Percentiles rank a stretch among this genome's conserved stretches.
Conservation (phyloP, 2,113 vertebrate species). For the Anas platyrhynchos region DNA sequence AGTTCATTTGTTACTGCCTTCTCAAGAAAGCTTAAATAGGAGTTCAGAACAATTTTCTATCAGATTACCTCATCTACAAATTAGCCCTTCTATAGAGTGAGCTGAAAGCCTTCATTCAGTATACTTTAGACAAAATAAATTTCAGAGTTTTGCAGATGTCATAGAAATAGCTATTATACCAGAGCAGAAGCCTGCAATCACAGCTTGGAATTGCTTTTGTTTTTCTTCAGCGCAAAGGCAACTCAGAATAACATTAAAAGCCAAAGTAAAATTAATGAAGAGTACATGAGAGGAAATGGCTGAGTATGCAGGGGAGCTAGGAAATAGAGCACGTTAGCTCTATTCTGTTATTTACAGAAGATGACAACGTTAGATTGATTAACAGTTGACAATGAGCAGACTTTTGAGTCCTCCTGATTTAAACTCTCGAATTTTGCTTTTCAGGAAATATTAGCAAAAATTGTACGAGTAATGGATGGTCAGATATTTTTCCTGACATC, state of each 20-base stretch:
- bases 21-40: background rate
- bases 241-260: background rate
- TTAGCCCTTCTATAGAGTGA: background rate
- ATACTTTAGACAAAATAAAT: background rate
- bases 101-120: background rate
- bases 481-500: conserved; percentile 86
- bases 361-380: background rate
- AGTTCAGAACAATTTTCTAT: background rate
- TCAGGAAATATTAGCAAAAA: conserved; percentile 92
- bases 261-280: background rate
- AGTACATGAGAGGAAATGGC: background rate
- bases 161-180: background rate
- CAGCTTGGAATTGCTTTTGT: background rate
- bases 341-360: background rate
- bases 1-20: background rate
- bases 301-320: background rate
- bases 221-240: background rate
- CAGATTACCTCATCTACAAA: background rate
- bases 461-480: conserved; percentile 87
- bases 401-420: background rate
- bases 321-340: background rate
- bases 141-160: background rate
- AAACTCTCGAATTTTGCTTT: conserved; percentile 30
- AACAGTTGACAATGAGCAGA: background rate
- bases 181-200: background rate